Conservation (phyloP, 2,113 vertebrate genomes). For the Nothobranchius kuhntae region DNA sequence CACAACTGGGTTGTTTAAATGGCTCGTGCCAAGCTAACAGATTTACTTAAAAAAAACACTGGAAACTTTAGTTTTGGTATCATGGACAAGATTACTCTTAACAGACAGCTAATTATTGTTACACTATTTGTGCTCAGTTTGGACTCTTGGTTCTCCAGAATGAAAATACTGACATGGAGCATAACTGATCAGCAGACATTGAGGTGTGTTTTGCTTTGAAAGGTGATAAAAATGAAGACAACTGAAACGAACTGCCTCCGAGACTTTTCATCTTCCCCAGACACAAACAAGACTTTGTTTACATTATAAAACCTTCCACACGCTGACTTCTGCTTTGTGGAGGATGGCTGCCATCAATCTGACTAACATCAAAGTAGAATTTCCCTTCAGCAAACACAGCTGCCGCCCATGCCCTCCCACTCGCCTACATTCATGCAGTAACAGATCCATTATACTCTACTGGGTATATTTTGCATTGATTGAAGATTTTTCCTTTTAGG, state of each 20-base stretch:
- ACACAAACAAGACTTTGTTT: conserved; percentile 34
- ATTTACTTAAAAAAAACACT: background rate
- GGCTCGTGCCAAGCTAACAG: background rate
- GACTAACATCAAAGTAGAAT: conserved; percentile 35
- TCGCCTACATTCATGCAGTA: conserved; percentile 1
- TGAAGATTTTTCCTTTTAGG: background rate
- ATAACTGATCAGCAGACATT: conserved; percentile 13
- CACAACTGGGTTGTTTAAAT: too few relatives aligned
- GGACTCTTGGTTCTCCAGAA: conserved; percentile 2
- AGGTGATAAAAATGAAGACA: conserved; percentile 24
- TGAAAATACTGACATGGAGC: conserved; percentile 11
- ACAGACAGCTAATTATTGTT: background rate
- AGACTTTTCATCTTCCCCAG: conserved; percentile 6
- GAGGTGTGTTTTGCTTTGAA: background rate
- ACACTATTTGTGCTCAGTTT: conserved; percentile 5
- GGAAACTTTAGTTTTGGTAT: background rate
- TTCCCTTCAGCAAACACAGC: conserved; percentile 19
- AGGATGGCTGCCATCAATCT: conserved; percentile 44
- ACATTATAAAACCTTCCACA: conserved; percentile 9
- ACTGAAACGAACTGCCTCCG: background rate
- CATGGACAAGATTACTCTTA: background rate
- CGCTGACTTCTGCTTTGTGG: conserved; percentile 13
- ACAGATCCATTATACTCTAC: conserved; percentile 21
- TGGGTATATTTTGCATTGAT: conserved; percentile 6
- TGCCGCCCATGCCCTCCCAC: conserved; percentile 5